Evolutionary conservation across 2,888 invertebrate species (phyloP).

Genomic region (Eledona agricola): DNA sequence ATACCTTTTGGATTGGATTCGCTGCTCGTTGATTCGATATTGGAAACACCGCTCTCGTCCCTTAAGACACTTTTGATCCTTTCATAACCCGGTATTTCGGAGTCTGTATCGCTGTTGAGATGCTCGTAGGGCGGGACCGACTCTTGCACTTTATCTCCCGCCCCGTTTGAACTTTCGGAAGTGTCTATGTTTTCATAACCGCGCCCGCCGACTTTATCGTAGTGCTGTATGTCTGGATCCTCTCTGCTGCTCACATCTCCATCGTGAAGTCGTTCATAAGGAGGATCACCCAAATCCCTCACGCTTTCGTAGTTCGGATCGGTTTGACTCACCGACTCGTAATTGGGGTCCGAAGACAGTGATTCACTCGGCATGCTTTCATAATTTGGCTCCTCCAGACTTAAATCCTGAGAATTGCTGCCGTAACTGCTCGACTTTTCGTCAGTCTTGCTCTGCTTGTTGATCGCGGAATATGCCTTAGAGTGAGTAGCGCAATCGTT

Average conservation of each 20-base stretch:
- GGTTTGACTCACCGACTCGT: slow-evolving; percentile 72
- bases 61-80: slow-evolving; percentile 37
- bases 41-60: slow-evolving; percentile 36
- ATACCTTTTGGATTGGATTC: slow-evolving; percentile 20
- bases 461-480: slow-evolving; percentile 67
- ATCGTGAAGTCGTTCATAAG: slow-evolving; percentile 71
- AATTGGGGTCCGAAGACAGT: slow-evolving; percentile 68
- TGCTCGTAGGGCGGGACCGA: slow-evolving; percentile 50
- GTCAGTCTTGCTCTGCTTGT: slow-evolving; percentile 59
- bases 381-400: slow-evolving; percentile 74
- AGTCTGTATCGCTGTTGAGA: slow-evolving; percentile 47
- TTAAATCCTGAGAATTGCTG: slow-evolving; percentile 57
- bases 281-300: slow-evolving; percentile 77
- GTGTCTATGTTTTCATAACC: slow-evolving; percentile 44
- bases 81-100: slow-evolving; percentile 51
- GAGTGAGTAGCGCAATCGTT: slow-evolving; percentile 48
- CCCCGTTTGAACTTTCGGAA: slow-evolving; percentile 50
- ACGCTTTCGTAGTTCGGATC: slow-evolving; percentile 87
- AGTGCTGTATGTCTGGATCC: slow-evolving; percentile 50
- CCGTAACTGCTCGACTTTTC: slow-evolving; percentile 66
- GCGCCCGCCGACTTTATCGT: slow-evolving; percentile 49
- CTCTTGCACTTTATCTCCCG: slow-evolving; percentile 38
- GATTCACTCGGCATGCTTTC: slow-evolving; percentile 73
- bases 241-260: slow-evolving; percentile 51
- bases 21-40: slow-evolving; percentile 29